Percentiles rank a stretch among this genome's conserved stretches.
Evolutionary conservation across 2,797 vertebrate genomes (phyloP).

Genomic region (Botia almorhae): DNA sequence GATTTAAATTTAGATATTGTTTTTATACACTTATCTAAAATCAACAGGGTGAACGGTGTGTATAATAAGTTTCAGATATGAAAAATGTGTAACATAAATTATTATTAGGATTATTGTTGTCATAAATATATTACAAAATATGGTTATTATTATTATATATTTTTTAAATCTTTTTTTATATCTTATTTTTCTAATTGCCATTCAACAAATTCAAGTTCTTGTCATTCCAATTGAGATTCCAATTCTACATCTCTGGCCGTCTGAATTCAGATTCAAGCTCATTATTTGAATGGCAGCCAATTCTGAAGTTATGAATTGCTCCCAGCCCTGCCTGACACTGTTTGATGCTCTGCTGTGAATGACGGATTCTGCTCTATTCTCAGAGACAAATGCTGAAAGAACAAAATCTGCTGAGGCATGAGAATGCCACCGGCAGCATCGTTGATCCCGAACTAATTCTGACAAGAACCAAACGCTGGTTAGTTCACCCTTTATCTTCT

Average conservation of each 20-base stretch:
- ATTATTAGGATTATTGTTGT: no score
- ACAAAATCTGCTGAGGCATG: conserved; percentile 27
- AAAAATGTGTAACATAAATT: no score
- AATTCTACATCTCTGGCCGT: not conserved
- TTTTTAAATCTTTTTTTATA: not conserved
- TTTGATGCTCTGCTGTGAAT: conserved; percentile 8
- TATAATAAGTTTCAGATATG: no score
- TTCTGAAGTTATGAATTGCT: not conserved
- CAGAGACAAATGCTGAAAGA: conserved; percentile 25
- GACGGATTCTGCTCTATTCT: conserved; percentile 2
- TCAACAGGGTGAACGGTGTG: no score
- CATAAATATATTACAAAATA: no score
- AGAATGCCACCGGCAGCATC: conserved; percentile 25
- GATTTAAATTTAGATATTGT: no score
- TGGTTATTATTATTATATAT: no score
- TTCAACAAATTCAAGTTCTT: not conserved
- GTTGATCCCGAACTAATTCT: conserved; percentile 53
- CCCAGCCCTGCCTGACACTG: not conserved
- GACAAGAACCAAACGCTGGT: conserved; percentile 49
- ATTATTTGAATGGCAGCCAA: not conserved
- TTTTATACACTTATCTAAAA: no score
- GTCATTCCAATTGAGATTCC: not conserved
- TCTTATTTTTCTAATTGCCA: no score
- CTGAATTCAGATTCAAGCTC: not conserved
- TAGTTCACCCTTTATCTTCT: conserved; percentile 54